These are phyloP conservation scores for Brachyopa scutellaris DNA, from an alignment of 2,888 invertebrate genomes.

Conservation along the genomic window DNA sequence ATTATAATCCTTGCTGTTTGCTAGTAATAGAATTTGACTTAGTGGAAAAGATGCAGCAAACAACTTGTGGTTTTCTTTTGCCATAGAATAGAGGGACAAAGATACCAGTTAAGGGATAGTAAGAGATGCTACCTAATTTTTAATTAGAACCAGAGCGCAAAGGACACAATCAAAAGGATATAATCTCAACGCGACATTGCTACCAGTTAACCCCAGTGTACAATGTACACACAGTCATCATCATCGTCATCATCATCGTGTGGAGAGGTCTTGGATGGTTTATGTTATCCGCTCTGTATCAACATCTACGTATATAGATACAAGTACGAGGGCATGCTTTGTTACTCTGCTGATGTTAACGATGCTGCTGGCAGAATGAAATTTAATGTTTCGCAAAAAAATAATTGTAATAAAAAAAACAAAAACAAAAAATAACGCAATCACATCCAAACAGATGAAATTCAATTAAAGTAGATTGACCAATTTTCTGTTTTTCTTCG, in stretches of 20 bases:
- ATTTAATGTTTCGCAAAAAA: slow-evolving; percentile 13
- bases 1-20: slow-evolving; percentile 7
- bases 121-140: slow-evolving; percentile 29
- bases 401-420: neutral
- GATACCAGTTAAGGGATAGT: neutral
- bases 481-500: slow-evolving; percentile 8
- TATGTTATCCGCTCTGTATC: neutral
- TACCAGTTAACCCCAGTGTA: neutral
- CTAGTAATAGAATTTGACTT: slow-evolving; percentile 14
- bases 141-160: slow-evolving; percentile 20
- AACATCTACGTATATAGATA: neutral
- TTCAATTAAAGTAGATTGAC: slow-evolving; percentile 54
- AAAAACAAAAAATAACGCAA: slow-evolving; percentile 3
- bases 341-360: slow-evolving; percentile 15
- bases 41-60: neutral
- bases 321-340: neutral
- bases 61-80: slow-evolving; percentile 15
- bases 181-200: neutral
- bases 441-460: slow-evolving; percentile 44
- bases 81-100: neutral
- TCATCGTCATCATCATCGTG: neutral
- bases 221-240: slow-evolving; percentile 14
- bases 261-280: neutral
- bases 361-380: slow-evolving; percentile 11
- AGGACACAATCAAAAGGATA: slow-evolving; percentile 8